Conservation (phyloP, 2,113 vertebrate species). For the Symphodus melops region DNA sequence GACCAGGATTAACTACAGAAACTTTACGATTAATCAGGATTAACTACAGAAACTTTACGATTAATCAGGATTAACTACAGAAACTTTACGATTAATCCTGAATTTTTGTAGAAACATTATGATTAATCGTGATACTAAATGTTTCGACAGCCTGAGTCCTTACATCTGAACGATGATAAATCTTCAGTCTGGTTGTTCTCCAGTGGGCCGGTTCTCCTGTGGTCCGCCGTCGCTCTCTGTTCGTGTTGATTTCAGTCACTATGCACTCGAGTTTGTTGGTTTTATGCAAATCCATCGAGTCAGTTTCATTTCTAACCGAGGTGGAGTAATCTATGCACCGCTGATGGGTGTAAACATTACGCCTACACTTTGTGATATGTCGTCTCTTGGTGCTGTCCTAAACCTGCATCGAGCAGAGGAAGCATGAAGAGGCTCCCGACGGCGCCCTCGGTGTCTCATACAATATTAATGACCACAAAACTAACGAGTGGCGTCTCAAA, state of each 20-base stretch:
- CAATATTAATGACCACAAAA: not conserved
- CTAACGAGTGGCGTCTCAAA: not conserved
- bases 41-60: no score
- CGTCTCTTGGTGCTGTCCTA: conserved; percentile 50
- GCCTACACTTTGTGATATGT: conserved; percentile 67
- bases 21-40: no score
- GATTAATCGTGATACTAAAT: no score
- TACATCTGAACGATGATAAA: no score
- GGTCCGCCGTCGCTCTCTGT: conserved; percentile 45
- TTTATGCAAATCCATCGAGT: conserved; percentile 76
- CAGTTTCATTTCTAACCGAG: conserved; percentile 46
- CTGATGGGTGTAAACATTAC: conserved; percentile 46
- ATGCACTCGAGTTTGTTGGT: conserved; percentile 75
- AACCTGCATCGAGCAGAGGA: not conserved
- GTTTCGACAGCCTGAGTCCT: no score
- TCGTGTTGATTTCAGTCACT: conserved; percentile 69
- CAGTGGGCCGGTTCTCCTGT: conserved; percentile 49
- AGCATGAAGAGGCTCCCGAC: no score
- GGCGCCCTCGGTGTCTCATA: no score
- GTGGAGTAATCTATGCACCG: conserved; percentile 73
- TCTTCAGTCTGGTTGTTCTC: conserved; percentile 33
- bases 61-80: no score
- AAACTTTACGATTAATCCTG: no score
- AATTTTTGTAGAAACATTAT: no score
- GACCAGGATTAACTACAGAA: no score